A percentile compares a stretch with the other conserved stretches of the same genome.
Conservation (phyloP, 1,140 invertebrate genomes). For the Diorhabda elongata region DNA sequence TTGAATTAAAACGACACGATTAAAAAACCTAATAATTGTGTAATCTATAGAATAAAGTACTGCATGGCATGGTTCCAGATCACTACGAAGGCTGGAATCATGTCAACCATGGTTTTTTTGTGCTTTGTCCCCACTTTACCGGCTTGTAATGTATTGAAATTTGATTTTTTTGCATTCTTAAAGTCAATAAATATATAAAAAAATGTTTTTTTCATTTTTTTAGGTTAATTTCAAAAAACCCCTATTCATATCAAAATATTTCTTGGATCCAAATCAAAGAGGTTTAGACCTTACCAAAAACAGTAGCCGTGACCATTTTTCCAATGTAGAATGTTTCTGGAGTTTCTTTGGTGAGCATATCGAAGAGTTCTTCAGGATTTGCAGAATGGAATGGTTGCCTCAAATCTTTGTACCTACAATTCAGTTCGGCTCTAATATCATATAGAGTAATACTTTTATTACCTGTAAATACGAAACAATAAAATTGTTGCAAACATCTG, state of each 20-base stretch:
- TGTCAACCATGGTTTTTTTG: too few relatives aligned
- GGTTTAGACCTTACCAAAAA: constrained; percentile 50
- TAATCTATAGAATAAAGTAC: too few relatives aligned
- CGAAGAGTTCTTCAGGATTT: constrained; percentile 84
- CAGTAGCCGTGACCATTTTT: constrained; percentile 75
- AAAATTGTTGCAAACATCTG: background rate
- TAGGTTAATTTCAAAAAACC: background rate
- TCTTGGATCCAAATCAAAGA: too few relatives aligned
- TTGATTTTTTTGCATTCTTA: too few relatives aligned
- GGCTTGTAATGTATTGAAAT: too few relatives aligned
- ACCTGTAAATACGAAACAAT: constrained; percentile 66
- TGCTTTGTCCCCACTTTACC: too few relatives aligned
- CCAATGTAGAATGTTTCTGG: constrained; percentile 94
- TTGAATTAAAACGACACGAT: too few relatives aligned
- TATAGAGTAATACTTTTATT: constrained; percentile 97
- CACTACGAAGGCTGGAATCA: too few relatives aligned
- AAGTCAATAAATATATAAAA: background rate
- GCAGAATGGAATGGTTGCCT: constrained; percentile 75
- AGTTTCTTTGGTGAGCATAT: constrained; percentile 94
- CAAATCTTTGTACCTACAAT: constrained; percentile 92
- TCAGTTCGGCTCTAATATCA: constrained; percentile 94
- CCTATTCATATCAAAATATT: too few relatives aligned
- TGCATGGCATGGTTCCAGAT: too few relatives aligned
- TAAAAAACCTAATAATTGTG: too few relatives aligned
- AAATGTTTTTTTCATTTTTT: background rate